Conservation (phyloP, 1,140 invertebrate species). For the Aphidius gifuensis region DNA sequence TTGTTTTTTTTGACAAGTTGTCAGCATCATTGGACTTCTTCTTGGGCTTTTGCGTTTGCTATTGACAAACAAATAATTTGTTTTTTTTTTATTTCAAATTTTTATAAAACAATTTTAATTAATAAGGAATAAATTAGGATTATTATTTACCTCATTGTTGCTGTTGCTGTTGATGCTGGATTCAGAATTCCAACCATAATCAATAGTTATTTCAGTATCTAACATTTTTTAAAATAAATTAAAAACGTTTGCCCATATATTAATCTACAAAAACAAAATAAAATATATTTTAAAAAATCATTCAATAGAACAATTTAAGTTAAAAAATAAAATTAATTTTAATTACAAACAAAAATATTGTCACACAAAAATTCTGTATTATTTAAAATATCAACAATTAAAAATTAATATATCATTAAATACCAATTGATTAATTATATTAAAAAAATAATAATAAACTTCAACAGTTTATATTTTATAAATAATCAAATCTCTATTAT, state of each 20-base stretch:
- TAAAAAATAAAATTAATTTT: too few species aligned
- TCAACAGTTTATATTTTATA: too few species aligned
- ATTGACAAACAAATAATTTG: constrained; percentile 9
- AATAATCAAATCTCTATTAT: too few species aligned
- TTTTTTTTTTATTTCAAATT: constrained; percentile 13
- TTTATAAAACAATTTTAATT: background rate
- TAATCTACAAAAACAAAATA: constrained; percentile 3
- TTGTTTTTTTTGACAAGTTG: too few species aligned
- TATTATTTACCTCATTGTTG: constrained; percentile 28
- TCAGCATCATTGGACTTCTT: constrained; percentile 7
- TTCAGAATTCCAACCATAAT: constrained; percentile 14
- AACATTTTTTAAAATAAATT: constrained; percentile 37
- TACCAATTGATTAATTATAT: too few species aligned
- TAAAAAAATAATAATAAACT: too few species aligned
- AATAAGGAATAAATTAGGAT: background rate
- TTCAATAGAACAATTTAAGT: background rate
- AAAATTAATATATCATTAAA: too few species aligned
- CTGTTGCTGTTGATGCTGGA: constrained; percentile 22
- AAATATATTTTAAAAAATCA: background rate
- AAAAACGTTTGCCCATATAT: constrained; percentile 11
- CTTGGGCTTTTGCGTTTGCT: constrained; percentile 11
- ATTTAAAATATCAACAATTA: too few species aligned
- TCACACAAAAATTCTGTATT: too few species aligned
- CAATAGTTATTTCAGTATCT: constrained; percentile 37
- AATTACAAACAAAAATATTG: too few species aligned